Conservation (phyloP, 2,113 vertebrate genomes). For the Trogon melanurus region DNA sequence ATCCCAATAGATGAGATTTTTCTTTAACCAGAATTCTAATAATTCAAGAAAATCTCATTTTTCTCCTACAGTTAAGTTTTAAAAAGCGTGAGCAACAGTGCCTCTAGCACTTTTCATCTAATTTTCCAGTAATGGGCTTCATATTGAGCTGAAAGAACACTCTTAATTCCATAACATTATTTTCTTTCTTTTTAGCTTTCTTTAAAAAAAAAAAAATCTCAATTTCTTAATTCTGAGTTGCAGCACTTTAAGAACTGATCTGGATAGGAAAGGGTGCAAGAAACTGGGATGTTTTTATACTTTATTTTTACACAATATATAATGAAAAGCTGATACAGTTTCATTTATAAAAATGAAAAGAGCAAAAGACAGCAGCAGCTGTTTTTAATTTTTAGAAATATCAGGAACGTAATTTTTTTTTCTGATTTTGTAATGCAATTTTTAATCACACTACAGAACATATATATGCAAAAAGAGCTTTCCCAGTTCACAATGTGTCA, state of each 20-base stretch:
- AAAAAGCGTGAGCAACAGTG: not conserved
- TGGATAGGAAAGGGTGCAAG: not conserved
- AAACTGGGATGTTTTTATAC: not conserved
- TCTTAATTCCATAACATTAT: fast-evolving
- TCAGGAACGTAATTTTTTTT: not conserved
- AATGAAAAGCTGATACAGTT: not conserved
- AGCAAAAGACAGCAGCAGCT: not conserved
- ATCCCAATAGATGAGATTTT: not conserved
- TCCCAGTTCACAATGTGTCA: not conserved
- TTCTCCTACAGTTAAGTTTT: not conserved
- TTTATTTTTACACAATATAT: not conserved
- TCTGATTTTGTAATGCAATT: not conserved
- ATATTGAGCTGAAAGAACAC: not conserved
- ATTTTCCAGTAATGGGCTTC: not conserved
- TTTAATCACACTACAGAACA: not conserved
- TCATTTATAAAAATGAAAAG: not conserved
- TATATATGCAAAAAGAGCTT: not conserved
- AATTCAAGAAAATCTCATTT: not conserved
- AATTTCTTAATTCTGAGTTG: not conserved
- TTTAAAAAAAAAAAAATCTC: not conserved
- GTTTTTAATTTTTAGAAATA: conserved; percentile 3
- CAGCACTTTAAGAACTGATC: not conserved
- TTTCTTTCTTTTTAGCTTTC: not conserved
- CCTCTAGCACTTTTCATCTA: not conserved
- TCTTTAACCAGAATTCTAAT: not conserved